Base-by-base conservation (phyloP, 2,888 invertebrate species). In the Oxytorus armatus region DNA sequence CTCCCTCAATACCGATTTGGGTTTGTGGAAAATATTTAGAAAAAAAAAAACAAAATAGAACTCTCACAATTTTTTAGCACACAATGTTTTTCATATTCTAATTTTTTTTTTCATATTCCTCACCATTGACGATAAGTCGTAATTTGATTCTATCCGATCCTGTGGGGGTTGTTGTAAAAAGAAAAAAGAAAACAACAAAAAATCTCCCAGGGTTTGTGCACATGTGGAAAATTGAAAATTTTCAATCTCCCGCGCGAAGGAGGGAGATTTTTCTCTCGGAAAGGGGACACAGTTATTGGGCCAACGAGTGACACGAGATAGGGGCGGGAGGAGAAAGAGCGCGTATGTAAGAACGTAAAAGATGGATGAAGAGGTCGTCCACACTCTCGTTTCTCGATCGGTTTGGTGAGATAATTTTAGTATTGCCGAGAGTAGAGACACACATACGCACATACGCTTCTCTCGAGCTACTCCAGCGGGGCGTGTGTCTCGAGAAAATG, bases 361-460 rank as follows among this genome's bases (percentile, higher is more conserved):
- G 57, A 63, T 53, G 49, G 65, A 72, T 47, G 42, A 61, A 61
- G 66, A 69, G 42, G 66, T 65, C 55, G 66, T 65, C 55, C 47
- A 42, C 47, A 39, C 47, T 77, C 77, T 70, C 84, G 83, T 70
- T 83, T 69, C 80, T 83, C 83, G 86, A 87, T 88, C 83, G 84
- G n/a, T 83, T 83, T 82, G 83, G 77, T 82, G 85, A 85, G 89
- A 89, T 89, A 88, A 90, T 89, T 90, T 90, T 89, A 85, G 90
- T 79, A 78, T 68, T 55, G 77, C 76, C 75, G 82, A 80, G 75
- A 63, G 73, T 49, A 14, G 55, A 44, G 68, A 33, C 33, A 59
- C 59, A 66, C 33, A 47, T 14, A 47, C 4, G 16, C 14, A 21
- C 68, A 14, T n/a, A n/a, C n/a, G 18, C 3, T 14, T 25, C 11